Base-by-base conservation (phyloP, 2,888 invertebrate species). In the Tenthredo scrophulariae region DNA sequence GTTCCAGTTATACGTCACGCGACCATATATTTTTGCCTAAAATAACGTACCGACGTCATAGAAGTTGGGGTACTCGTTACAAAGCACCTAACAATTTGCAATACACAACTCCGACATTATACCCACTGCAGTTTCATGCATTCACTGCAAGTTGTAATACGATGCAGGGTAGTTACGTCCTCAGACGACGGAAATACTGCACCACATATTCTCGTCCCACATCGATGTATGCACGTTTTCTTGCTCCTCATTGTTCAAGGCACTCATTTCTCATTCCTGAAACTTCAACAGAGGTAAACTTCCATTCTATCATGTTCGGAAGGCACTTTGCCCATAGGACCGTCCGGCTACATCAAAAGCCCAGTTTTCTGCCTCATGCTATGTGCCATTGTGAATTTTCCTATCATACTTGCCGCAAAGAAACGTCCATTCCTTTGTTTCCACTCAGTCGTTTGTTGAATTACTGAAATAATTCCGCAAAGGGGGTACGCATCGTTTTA, bases 1-100 rank as follows among this genome's bases (percentile, higher is more conserved):
- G 54, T 62, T 80, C 22, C 58, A 62, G 58, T 62, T 62, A 5
- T 2, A 9, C 37, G 62, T 22, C 79, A 80, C 79, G 79, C 79
- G 15, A 80, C 5, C 40, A 15, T 37, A 80, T 80, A 80, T 80
- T 54, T 79, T 58, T 79, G 22, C 58, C 37, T 22, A 22, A 62
- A 80, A 37, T 9, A 37, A 13, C n/a, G 62, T 50, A 50, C 18
- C 50, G 62, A 22, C 62, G 62, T 26, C 62, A 62, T 10, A 26
- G 22, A 62, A 62, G 62, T 62, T 22, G 62, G 10, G 9, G 62
- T 62, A 62, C 22, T 26, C 9, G 33, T n/a, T 70, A 70, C 70
- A 70, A 70, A 43, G 43, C 18, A 43, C 22, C 40, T 40, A n/a
- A n/a, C n/a, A 72, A 72, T 72, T 43, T n/a, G n/a, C 43, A 43